Base-by-base conservation (phyloP, 1,140 invertebrate species). In the Dryas iulia region DNA sequence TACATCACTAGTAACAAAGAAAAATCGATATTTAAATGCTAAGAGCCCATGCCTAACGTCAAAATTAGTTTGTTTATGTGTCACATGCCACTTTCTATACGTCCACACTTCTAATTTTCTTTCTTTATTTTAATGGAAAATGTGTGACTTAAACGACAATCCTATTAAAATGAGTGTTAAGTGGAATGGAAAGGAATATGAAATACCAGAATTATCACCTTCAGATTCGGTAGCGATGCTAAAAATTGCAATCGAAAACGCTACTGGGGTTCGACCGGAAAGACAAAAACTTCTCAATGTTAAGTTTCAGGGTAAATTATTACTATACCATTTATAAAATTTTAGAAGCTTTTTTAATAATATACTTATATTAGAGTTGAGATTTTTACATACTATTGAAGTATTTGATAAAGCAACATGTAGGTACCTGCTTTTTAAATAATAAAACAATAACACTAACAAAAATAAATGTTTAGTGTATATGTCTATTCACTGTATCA, bases 271-370 rank as follows among this genome's bases (percentile, higher is more conserved):
- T 8, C 87, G 95, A 53, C 96, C 97, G 4, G 96, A 98, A 81
- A 93, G 98, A 72, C 98, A 99, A 89, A 99, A 99, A 92, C 87
- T 99, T 8, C 92, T 99, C 5, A 99, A 99, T 89, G 92, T 99
- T 14, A 98, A 98, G 92, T 94, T 94, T 80, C 98, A 98, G 95
- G 97, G 97, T 86, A 82, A 77, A 66, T 78, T 30, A 61, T 73
- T 71, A n/a, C n/a, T n/a, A 5, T 3, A 54, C 11, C 12, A 11
- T 1, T 12, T 54, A 1, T 23, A 24, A 53, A 23, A 24, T 10
- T 7, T 1, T 12, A 3, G 4, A 3, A 24, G 12, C 24, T 14
- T 0, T 54, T 21, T 12, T 25, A 25, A 54, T 25, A 3, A 54
- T 0, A 24, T 25, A 3, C 6, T 35, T 35, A n/a, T 35, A 7